Evolutionary conservation across 1,140 invertebrate species (phyloP), one percentile per base, ranked within the genome.

Genomic region (Yoshiicerus persimilis): DNA sequence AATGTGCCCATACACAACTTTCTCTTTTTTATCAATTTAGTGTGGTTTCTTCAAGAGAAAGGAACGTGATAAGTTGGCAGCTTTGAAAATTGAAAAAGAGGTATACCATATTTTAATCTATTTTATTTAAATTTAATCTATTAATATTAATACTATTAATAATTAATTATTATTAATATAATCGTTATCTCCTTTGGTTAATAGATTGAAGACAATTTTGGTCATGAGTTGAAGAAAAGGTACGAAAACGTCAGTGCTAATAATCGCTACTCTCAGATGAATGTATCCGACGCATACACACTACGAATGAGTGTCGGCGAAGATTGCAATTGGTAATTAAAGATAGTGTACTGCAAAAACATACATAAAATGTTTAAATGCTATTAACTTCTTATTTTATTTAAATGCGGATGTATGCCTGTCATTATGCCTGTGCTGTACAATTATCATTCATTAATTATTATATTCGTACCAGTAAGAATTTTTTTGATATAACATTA

Each of bases 1-100:
- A n/a, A n/a, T n/a, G n/a, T n/a, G n/a, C n/a, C n/a, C n/a, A n/a
- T n/a, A n/a, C n/a, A n/a, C n/a, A n/a, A n/a, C n/a, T n/a, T 32
- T 23, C 16, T 39, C 20, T 41, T 3, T 30, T 30, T 62, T 39
- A 30, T 66, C 23, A 8, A 66, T 87, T 11, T 84, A 87, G 87
- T 87, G 87, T 30, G 87, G 87, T 9, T 87, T 87, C 34, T 87
- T 87, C 38, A 25, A 25, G 10, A 56, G 87, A 27, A 34, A 56
- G 16, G 84, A 66, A 64, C 13, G 87, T 25, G 87, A 87, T 36
- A 20, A 84, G 84, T 83, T 87, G 39, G 32, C 32, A 30, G 30
- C 20, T 20, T 16, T 80, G 16, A 84, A 64, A 62, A 39, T 56
- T 32, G 36, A 84, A 36, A 84, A 36, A 41, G 39, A 84, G 41